phyloP scores from a whole-genome alignment of 2,888 invertebrate genomes.

The Phaedon cochleariae region DNA sequence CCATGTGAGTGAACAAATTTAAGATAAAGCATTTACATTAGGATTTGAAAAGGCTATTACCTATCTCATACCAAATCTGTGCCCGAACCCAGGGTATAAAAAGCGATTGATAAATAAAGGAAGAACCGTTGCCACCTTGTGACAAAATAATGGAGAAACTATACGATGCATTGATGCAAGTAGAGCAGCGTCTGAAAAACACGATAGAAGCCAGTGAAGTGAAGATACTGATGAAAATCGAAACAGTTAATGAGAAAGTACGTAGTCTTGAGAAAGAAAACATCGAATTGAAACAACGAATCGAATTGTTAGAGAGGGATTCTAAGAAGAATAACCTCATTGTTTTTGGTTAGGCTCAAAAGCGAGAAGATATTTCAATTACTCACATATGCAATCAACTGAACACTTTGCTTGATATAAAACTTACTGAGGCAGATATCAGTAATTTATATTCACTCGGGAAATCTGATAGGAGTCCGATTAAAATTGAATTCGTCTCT shows the following conservation, averaged over 20 bases:
- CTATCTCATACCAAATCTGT: too few species aligned
- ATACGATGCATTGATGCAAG: background rate
- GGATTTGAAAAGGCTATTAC: too few species aligned
- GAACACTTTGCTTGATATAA: background rate
- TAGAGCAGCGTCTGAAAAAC: background rate
- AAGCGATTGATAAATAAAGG: too few species aligned
- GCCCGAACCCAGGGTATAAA: too few species aligned
- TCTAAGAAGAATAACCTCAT: constrained; percentile 5
- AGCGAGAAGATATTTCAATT: background rate
- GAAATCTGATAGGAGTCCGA: background rate
- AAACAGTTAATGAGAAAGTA: background rate
- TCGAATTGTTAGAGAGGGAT: background rate
- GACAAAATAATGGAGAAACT: constrained; percentile 1
- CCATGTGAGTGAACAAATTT: too few species aligned
- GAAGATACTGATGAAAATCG: background rate
- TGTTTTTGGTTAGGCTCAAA: background rate
- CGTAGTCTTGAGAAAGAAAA: background rate
- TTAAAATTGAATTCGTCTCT: background rate
- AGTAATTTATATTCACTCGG: background rate
- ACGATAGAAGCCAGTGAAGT: constrained; percentile 5
- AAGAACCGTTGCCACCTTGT: too few species aligned
- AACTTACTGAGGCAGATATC: background rate
- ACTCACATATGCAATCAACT: background rate
- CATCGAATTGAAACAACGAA: background rate
- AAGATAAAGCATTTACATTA: too few species aligned